Evolutionary conservation across 1,140 invertebrate species (phyloP), one percentile per base, ranked within the genome.

Genomic region (Hylyphantes graminicola): DNA sequence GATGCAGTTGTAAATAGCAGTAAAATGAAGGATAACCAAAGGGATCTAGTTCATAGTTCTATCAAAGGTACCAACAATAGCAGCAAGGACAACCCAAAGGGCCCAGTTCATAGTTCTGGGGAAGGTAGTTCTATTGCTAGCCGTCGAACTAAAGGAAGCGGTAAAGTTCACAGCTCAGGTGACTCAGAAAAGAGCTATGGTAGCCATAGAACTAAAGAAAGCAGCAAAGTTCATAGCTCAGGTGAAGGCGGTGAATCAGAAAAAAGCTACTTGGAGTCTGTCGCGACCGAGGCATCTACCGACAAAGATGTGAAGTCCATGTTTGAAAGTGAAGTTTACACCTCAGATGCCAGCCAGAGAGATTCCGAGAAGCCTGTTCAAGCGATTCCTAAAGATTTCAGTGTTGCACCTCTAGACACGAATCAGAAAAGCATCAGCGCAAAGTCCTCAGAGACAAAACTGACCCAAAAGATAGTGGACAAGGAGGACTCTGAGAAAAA

Each of bases 181-280:
- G 50, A 48, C 11, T 70, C 67, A 70, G 48, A 11, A 70, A 70
- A 51, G 8, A 70, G 67, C 13, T 51, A 70, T 11, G 53, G 53
- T 10, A 70, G 35, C 51, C 17, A 9, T 13, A 70, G 35, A 35
- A 35, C 35, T 35, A 35, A 2, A 70, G 11, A 7, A 53, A 54
- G 50, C 19, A 35, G 35, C 21, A 70, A 70, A 70, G 54, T 48
- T 50, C 50, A 17, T n/a, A 19, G 8, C 15, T 74, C 72, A 35
- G 11, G 2, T 21, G 72, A 21, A 35, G 57, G 57, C 35, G 72
- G 51, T 0, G 72, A 74, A 7, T 35, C 53, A 6, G n/a, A n/a
- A 15, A 81, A 63, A 54, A 83, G 70, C 51, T 83, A 83, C 51
- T 67, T 83, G 15, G 80, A 83, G 21, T 74, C 80, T 19, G 80